Evolutionary conservation across 2,113 vertebrate species (phyloP).

Genomic region (Willisornis vidua): DNA sequence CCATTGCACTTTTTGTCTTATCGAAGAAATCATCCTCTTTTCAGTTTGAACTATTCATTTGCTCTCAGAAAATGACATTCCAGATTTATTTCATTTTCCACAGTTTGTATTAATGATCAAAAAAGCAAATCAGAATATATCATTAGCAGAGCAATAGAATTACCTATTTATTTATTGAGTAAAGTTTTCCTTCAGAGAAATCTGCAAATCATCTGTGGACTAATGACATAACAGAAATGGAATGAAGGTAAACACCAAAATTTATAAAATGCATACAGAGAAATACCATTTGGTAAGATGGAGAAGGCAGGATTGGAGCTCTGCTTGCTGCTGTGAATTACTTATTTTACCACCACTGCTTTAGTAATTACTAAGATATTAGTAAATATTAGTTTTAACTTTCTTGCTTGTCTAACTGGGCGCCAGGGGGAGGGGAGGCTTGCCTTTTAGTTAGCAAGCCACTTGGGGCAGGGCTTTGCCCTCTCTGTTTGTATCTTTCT

Average conservation of each 20-base stretch:
- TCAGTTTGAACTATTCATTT: background rate
- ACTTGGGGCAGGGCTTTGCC: background rate
- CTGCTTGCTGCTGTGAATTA: background rate
- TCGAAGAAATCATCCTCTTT: background rate
- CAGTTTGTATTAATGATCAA: background rate
- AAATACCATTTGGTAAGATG: background rate
- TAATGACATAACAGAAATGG: background rate
- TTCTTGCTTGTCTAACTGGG: background rate
- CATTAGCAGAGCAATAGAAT: background rate
- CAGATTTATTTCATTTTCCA: background rate
- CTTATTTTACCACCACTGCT: background rate
- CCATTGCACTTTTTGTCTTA: background rate
- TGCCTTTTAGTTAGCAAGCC: background rate
- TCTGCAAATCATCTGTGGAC: background rate
- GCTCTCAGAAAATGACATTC: background rate
- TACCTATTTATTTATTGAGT: background rate
- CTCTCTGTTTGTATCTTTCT: background rate
- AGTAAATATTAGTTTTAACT: background rate
- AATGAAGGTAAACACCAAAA: background rate
- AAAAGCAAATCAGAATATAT: background rate
- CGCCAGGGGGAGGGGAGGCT: background rate
- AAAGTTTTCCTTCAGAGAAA: background rate
- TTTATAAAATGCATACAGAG: background rate
- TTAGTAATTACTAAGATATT: background rate
- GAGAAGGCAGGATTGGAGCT: background rate